These are phyloP conservation scores for Schizopygopsis malacanthus DNA, from an alignment of 2,797 vertebrate genomes.

Conservation along the genomic window DNA sequence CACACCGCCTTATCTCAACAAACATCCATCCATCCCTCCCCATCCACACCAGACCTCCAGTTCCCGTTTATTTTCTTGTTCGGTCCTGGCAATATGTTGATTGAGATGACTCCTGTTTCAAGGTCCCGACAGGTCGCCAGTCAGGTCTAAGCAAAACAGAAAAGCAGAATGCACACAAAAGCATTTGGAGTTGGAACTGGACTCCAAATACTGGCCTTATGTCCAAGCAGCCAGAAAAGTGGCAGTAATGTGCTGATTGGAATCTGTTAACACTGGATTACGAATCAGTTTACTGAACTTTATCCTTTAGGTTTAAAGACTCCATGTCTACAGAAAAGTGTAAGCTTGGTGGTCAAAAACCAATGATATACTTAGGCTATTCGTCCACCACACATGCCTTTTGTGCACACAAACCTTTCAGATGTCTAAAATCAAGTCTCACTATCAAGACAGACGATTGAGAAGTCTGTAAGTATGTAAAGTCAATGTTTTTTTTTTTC, in stretches of 20 bases:
- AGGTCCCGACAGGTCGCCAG: not conserved
- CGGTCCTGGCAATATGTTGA: not conserved
- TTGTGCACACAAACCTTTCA: not conserved
- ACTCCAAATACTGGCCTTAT: conserved; percentile 47
- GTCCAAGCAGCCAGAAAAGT: conserved; percentile 44
- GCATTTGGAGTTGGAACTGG: conserved; percentile 19
- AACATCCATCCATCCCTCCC: not conserved
- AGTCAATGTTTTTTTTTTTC: not conserved
- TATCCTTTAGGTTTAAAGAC: not conserved
- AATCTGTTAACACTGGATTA: not conserved
- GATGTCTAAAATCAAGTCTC: not conserved
- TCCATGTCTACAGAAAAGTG: not conserved
- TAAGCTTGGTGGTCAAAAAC: not conserved
- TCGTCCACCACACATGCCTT: not conserved
- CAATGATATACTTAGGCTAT: not conserved
- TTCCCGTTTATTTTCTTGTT: conserved; percentile 34
- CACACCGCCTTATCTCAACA: conserved; percentile 36
- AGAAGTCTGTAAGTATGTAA: too few relatives aligned
- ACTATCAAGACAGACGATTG: not conserved
- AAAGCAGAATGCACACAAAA: not conserved
- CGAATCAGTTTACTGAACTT: conserved; percentile 28
- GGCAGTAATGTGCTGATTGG: not conserved
- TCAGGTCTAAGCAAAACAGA: not conserved
- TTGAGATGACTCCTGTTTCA: conserved; percentile 32
- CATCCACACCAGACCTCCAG: not conserved